Conservation (phyloP, 2,888 invertebrate species). For the Acrobasis repandana region DNA sequence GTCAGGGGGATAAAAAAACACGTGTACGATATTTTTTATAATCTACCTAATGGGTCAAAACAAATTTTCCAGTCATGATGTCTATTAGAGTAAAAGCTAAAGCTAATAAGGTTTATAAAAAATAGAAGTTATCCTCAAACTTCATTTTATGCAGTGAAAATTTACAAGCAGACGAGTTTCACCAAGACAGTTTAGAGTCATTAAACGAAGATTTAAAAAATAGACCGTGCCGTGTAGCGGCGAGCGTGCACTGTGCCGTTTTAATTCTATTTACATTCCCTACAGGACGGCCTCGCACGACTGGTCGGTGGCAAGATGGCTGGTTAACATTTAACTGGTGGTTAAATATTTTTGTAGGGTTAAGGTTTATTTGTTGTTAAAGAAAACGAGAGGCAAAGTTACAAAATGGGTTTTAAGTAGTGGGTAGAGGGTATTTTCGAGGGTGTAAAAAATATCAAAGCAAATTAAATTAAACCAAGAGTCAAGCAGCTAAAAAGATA, state of each 20-base stretch:
- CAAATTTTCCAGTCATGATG: no score
- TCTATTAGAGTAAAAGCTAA: no score
- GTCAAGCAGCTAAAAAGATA: no score
- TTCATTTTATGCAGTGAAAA: neutral
- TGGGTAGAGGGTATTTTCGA: conserved; percentile 22
- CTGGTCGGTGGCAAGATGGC: conserved; percentile 35
- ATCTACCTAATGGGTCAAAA: no score
- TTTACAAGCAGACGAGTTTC: conserved; percentile 14
- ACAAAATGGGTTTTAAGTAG: no score
- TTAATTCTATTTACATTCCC: conserved; percentile 68
- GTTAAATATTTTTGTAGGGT: conserved; percentile 21
- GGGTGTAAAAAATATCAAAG: conserved; percentile 20
- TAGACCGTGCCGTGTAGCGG: conserved; percentile 30
- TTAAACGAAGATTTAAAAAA: conserved; percentile 24
- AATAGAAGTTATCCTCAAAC: neutral
- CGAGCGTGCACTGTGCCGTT: conserved; percentile 48
- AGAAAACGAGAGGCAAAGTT: no score
- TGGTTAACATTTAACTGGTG: conserved; percentile 15
- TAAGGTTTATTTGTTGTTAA: no score
- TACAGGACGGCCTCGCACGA: conserved; percentile 40
- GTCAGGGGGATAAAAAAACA: no score
- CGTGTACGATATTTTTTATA: no score
- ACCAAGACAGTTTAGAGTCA: conserved; percentile 23
- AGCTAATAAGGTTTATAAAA: no score
- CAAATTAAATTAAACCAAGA: no score